Evolutionary conservation across 2,797 vertebrate species (phyloP).

Genomic region (Chanos chanos): DNA sequence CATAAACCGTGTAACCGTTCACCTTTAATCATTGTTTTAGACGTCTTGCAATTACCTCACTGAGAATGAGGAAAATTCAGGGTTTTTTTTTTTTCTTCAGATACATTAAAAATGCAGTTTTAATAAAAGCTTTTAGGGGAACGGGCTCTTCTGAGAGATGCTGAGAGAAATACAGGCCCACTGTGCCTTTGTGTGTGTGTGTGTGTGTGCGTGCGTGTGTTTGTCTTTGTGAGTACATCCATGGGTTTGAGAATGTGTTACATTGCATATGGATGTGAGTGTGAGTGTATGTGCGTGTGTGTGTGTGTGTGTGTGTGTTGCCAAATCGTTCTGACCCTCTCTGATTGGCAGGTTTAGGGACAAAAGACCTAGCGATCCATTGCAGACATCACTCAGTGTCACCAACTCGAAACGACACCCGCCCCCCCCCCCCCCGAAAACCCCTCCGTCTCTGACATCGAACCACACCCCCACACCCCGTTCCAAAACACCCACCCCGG

Average conservation of each 20-base stretch:
- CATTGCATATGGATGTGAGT: background rate
- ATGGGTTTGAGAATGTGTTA: background rate
- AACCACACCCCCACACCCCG: slow-evolving; percentile 23
- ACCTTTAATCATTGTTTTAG: too few species aligned
- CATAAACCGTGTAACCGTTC: too few species aligned
- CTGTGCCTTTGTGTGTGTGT: background rate
- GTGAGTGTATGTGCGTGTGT: slow-evolving; percentile 13
- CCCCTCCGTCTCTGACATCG: slow-evolving; percentile 3
- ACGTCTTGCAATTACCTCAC: too few species aligned
- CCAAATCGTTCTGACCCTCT: slow-evolving; percentile 2
- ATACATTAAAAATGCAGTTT: too few species aligned
- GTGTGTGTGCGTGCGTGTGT: background rate
- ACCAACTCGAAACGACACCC: slow-evolving; percentile 28
- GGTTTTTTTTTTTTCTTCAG: background rate
- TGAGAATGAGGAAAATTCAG: slow-evolving; percentile 1
- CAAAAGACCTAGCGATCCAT: slow-evolving; percentile 65
- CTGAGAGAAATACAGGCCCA: slow-evolving; percentile 6
- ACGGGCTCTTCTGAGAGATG: background rate
- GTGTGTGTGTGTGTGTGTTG: slow-evolving; percentile 24
- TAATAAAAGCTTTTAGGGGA: too few species aligned
- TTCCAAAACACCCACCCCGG: background rate
- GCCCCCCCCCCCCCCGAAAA: slow-evolving; percentile 3
- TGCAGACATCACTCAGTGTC: slow-evolving; percentile 58
- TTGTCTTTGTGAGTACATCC: slow-evolving; percentile 5
- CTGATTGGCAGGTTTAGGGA: slow-evolving; percentile 36